Evolutionary conservation across 2,888 invertebrate species (phyloP).

Genomic region (Sarcophaga carnaria): DNA sequence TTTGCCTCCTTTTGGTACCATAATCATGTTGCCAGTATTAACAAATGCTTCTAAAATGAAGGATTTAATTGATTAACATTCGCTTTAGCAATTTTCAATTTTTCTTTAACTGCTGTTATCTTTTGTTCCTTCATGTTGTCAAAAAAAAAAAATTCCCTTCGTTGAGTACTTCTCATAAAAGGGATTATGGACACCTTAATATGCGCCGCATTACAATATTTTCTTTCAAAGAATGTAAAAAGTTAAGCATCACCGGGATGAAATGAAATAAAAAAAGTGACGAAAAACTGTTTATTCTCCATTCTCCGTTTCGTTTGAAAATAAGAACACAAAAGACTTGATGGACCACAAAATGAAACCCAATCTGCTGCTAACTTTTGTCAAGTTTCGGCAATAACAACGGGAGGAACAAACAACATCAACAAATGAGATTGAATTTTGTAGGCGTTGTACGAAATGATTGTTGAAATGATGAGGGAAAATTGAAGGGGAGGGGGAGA

Average conservation of each 20-base stretch:
- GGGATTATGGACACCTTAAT: slow-evolving; percentile 6
- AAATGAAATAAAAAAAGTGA: not conserved
- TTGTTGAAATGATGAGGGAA: no score
- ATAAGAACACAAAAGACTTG: slow-evolving; percentile 4
- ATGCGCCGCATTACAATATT: not conserved
- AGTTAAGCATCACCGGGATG: no score
- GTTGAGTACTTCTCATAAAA: slow-evolving; percentile 11
- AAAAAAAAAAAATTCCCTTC: slow-evolving; percentile 5
- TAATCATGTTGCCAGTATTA: no score
- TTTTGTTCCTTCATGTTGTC: not conserved
- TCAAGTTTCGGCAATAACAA: not conserved
- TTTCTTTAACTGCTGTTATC: no score
- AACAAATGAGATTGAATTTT: not conserved
- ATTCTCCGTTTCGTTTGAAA: not conserved
- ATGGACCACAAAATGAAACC: slow-evolving; percentile 25
- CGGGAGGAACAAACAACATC: not conserved
- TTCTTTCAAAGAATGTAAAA: not conserved
- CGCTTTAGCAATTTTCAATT: no score
- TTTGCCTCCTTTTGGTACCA: no score
- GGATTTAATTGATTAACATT: no score
- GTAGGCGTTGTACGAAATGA: no score
- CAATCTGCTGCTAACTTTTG: no score
- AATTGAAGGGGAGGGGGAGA: no score
- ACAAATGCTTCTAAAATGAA: no score
- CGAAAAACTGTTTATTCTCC: not conserved